A percentile compares a stretch with the other conserved stretches of the same genome.
Conservation (phyloP, 2,797 vertebrate genomes). For the Harpagifer antarcticus region DNA sequence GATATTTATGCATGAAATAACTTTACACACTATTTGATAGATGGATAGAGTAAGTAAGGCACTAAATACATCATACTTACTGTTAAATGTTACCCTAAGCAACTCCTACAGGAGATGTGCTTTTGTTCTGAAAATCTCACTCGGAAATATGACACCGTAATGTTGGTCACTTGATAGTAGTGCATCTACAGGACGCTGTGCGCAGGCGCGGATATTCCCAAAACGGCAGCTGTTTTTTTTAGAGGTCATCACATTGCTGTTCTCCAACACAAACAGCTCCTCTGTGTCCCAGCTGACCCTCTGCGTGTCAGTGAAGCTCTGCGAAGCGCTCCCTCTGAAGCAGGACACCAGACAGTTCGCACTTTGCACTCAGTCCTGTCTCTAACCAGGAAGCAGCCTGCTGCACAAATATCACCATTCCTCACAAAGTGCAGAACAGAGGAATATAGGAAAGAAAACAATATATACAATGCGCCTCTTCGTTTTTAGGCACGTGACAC, state of each 20-base stretch:
- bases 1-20: background rate
- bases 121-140: constrained; percentile 14
- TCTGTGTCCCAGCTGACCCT: background rate
- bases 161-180: fast-evolving
- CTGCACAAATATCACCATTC: background rate
- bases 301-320: background rate
- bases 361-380: background rate
- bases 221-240: constrained; percentile 59
- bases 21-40: background rate
- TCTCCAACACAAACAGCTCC: constrained; percentile 1
- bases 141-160: background rate
- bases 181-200: background rate
- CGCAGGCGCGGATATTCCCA: constrained; percentile 45
- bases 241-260: constrained; percentile 71
- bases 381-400: constrained; percentile 16
- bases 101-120: background rate
- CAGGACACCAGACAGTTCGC: background rate
- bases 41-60: fast-evolving
- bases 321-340: background rate
- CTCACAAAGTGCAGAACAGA: background rate
- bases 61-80: too few relatives aligned
- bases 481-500: too few relatives aligned
- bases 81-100: background rate
- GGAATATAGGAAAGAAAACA: background rate
- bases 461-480: too few relatives aligned